Evolutionary conservation across 2,888 invertebrate genomes (phyloP), one percentile per base, ranked within the genome.

Genomic region (Lycaena phlaeas): DNA sequence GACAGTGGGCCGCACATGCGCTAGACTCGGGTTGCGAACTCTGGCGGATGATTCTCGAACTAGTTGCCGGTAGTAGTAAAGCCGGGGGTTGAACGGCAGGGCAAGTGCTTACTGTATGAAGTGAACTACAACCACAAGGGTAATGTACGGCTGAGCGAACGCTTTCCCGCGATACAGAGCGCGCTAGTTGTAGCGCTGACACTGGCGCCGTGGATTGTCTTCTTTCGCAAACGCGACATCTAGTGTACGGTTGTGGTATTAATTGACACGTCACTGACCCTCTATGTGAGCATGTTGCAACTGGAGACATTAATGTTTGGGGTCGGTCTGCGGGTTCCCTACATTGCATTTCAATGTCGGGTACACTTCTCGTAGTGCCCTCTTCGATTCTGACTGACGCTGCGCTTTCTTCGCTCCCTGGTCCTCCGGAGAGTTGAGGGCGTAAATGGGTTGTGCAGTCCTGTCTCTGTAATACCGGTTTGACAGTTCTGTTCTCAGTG

Each of bases 141-240:
- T 87, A 88, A 75, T 89, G 91, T 64, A 88, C 86, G 66, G 88
- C 88, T 48, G 92, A 92, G 55, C 91, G 88, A 50, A 93, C 89
- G 67, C 92, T 93, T 67, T 94, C 94, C 53, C 92, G 88, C 40
- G 95, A 95, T 49, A 92, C 90, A 58, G 95, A 95, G 58, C 95
- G 90, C 64, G 93, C 92, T 72, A 95, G 88, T 68, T 91, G 90
- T 55, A 91, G 69, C 44, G 90, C 88, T 37, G 92, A 91, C 43
- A 90, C 88, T 30, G 93, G 92, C 48, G 92, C 91, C 42, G 92
- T 90, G n/a, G 93, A 93, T 49, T 93, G 92, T 51, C 94, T 87
- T 47, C 94, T 87, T 61, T 93, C 93, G 76, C 91, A 91, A 49
- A 89, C 88, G 56, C 91, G 86, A 69, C 86, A 85, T 65, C 89